phyloP scores from a whole-genome alignment of 37 sponge, comb jelly and placozoan genomes.

The Halisarca cf. caerulea region DNA sequence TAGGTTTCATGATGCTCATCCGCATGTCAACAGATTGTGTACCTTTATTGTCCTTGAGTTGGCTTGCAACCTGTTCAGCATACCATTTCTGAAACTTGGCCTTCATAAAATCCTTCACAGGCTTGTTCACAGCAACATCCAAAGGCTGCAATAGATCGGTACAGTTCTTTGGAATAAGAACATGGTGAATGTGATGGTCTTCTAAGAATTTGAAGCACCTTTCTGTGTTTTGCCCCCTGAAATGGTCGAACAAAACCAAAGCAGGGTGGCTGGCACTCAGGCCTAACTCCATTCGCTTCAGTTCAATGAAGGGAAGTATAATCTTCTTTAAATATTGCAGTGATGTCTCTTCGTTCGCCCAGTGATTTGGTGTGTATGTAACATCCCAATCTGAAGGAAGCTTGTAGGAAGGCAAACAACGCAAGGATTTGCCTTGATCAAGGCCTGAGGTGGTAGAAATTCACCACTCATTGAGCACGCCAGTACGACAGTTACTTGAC shows the following conservation, averaged over 20 bases:
- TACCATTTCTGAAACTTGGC: too few relatives aligned
- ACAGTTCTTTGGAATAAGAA: slow-evolving; percentile 48
- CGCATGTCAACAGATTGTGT: slow-evolving; percentile 29
- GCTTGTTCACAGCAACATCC: slow-evolving; percentile 67
- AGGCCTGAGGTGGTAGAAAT: slow-evolving; percentile 50
- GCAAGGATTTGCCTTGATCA: slow-evolving; percentile 50
- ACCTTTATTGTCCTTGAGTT: slow-evolving; percentile 19
- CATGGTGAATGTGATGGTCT: slow-evolving; percentile 41
- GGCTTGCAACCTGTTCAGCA: too few relatives aligned
- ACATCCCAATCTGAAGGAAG: slow-evolving; percentile 61
- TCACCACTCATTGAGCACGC: slow-evolving; percentile 45
- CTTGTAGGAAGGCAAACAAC: slow-evolving; percentile 34
- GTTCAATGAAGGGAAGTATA: slow-evolving; percentile 48
- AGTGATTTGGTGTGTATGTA: slow-evolving; percentile 60
- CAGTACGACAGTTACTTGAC: slow-evolving; percentile 52
- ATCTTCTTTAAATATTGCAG: slow-evolving; percentile 51
- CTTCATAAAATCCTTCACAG: slow-evolving; percentile 44
- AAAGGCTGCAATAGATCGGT: slow-evolving; percentile 57
- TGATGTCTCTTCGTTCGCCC: slow-evolving; percentile 51
- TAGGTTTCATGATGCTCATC: slow-evolving; percentile 12
- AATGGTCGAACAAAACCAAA: slow-evolving; percentile 37
- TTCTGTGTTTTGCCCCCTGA: slow-evolving; percentile 27
- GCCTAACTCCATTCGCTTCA: background rate
- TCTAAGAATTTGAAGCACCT: slow-evolving; percentile 31
- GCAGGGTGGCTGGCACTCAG: slow-evolving; percentile 21